These are phyloP conservation scores for Scotopteryx bipunctaria DNA, from an alignment of 2,888 invertebrate genomes.

Conservation along the genomic window DNA sequence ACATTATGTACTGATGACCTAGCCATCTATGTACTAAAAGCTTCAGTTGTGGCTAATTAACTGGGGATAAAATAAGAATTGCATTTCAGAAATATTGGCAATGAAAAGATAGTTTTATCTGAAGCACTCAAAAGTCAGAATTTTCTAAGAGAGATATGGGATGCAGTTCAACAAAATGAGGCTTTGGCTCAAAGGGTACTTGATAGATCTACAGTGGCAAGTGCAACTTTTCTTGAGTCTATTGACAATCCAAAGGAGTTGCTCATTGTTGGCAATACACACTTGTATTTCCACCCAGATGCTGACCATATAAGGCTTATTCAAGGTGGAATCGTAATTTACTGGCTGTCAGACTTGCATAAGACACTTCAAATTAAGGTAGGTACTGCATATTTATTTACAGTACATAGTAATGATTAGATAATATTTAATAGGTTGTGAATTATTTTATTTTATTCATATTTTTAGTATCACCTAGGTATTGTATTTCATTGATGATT, in stretches of 20 bases:
- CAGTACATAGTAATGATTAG: no score
- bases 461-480: no score
- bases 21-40: no score
- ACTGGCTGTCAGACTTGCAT: slow-evolving; percentile 86
- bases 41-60: no score
- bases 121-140: slow-evolving; percentile 80
- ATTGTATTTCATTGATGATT: neutral
- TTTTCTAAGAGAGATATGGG: slow-evolving; percentile 84
- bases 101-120: slow-evolving; percentile 82
- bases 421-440: no score
- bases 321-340: slow-evolving; percentile 90
- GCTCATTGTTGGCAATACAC: slow-evolving; percentile 92
- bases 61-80: neutral
- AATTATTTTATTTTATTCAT: no score
- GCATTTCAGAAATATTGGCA: slow-evolving; percentile 72
- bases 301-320: slow-evolving; percentile 94
- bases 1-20: no score
- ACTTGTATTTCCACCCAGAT: slow-evolving; percentile 96
- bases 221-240: slow-evolving; percentile 84
- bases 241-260: slow-evolving; percentile 81
- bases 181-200: slow-evolving; percentile 83
- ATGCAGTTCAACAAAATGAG: slow-evolving; percentile 82
- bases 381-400: slow-evolving; percentile 19
- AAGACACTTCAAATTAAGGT: slow-evolving; percentile 62
- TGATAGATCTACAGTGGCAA: slow-evolving; percentile 86